Conservation (phyloP, 2,888 invertebrate species). For the Lacanobia oleracea region DNA sequence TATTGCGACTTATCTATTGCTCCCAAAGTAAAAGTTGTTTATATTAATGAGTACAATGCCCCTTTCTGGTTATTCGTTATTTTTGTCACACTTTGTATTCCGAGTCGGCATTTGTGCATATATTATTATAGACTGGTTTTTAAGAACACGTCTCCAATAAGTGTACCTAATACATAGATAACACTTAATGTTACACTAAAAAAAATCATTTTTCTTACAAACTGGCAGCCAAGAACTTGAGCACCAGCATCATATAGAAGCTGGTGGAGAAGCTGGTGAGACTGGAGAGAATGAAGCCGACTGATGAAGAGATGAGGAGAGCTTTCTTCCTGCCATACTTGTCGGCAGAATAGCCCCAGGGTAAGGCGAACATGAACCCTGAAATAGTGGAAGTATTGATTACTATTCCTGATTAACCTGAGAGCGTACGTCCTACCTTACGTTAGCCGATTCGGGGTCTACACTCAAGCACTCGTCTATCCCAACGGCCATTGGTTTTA, state of each 20-base stretch:
- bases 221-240: slow-evolving; percentile 59
- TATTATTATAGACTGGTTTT: too few species aligned
- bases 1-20: too few species aligned
- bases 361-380: slow-evolving; percentile 65
- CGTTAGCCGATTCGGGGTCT: too few species aligned
- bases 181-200: not conserved
- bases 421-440: too few species aligned
- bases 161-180: not conserved
- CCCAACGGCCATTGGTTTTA: too few species aligned
- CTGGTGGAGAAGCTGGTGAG: slow-evolving; percentile 58
- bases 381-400: not conserved
- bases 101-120: not conserved
- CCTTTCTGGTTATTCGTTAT: too few species aligned
- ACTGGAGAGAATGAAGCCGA: slow-evolving; percentile 54
- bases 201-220: slow-evolving; percentile 52
- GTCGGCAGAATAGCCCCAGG: slow-evolving; percentile 93
- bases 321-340: slow-evolving; percentile 89
- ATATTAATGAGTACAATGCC: too few species aligned
- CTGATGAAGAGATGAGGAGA: slow-evolving; percentile 53
- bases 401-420: too few species aligned
- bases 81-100: too few species aligned
- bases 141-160: not conserved
- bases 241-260: slow-evolving; percentile 55
- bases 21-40: too few species aligned
- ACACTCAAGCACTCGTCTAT: too few species aligned